These are phyloP conservation scores for Paratrypauchen microcephalus DNA, from an alignment of 2,797 vertebrate genomes.

Conservation along the genomic window DNA sequence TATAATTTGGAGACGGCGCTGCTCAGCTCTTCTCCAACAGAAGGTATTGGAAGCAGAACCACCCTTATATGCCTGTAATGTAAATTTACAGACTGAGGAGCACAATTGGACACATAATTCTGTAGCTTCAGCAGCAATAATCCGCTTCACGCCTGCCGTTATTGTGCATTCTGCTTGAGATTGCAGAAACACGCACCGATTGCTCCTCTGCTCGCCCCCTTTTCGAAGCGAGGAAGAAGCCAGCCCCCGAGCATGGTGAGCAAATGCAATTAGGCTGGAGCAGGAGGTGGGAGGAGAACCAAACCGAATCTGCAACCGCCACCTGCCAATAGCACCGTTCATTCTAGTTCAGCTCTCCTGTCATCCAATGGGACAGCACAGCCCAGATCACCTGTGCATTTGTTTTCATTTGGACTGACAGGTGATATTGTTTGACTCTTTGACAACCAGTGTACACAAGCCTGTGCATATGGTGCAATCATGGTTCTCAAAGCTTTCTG, in stretches of 20 bases:
- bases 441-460: neutral
- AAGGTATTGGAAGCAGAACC: conserved; percentile 11
- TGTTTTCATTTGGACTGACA: neutral
- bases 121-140: conserved; percentile 48
- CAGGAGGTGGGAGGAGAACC: conserved; percentile 31
- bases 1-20: neutral
- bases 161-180: conserved; percentile 52
- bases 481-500: neutral
- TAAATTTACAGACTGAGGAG: conserved; percentile 18
- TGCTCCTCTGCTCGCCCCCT: conserved; percentile 26
- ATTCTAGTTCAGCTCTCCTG: neutral
- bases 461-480: neutral
- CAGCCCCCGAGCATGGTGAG: conserved; percentile 24
- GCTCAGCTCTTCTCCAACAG: neutral
- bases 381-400: neutral
- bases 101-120: conserved; percentile 36
- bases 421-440: neutral
- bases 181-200: conserved; percentile 40
- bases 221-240: conserved; percentile 5
- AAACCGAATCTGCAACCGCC: conserved; percentile 32
- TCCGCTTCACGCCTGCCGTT: conserved; percentile 27
- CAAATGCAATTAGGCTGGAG: conserved; percentile 42
- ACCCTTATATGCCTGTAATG: conserved; percentile 22
- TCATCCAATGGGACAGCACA: neutral
- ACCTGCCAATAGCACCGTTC: conserved; percentile 38